Evolutionary conservation across 2,797 vertebrate species (phyloP).

Genomic region (Alcedo atthis): DNA sequence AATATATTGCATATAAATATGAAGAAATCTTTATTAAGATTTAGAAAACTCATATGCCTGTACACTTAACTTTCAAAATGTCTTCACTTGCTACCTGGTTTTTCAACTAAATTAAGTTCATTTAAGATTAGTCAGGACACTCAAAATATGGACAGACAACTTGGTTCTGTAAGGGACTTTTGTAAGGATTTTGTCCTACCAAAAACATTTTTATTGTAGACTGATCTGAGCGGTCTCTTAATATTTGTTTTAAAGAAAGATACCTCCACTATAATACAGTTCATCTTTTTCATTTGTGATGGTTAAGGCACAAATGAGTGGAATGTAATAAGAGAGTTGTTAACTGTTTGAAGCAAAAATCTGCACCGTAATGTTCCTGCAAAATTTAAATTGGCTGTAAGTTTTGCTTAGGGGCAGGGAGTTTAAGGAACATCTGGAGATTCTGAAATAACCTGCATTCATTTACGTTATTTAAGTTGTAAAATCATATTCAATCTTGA

Average conservation of each 20-base stretch:
- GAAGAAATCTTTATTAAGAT: neutral
- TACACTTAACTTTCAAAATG: conserved; percentile 9
- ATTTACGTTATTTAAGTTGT: conserved; percentile 85
- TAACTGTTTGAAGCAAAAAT: conserved; percentile 59
- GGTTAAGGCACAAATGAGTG: neutral
- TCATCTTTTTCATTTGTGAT: neutral
- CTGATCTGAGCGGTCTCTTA: neutral
- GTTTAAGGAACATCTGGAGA: conserved; percentile 83
- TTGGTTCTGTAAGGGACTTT: neutral
- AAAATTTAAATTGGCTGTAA: conserved; percentile 78
- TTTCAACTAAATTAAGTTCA: conserved; percentile 23
- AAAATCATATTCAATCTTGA: conserved; percentile 89
- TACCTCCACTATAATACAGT: neutral
- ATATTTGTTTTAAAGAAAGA: neutral
- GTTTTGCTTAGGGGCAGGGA: conserved; percentile 71
- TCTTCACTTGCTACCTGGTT: neutral
- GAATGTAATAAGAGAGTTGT: conserved; percentile 15
- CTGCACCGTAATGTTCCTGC: conserved; percentile 57
- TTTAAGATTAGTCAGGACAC: conserved; percentile 19
- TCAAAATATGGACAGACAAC: neutral
- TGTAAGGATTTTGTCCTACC: neutral
- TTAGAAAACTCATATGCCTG: conserved; percentile 2
- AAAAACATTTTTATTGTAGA: neutral
- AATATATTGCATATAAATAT: conserved; percentile 21
- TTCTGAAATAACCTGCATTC: conserved; percentile 85